Conservation (phyloP, 1,140 invertebrate species). For the Trinorchestia longiramus region DNA sequence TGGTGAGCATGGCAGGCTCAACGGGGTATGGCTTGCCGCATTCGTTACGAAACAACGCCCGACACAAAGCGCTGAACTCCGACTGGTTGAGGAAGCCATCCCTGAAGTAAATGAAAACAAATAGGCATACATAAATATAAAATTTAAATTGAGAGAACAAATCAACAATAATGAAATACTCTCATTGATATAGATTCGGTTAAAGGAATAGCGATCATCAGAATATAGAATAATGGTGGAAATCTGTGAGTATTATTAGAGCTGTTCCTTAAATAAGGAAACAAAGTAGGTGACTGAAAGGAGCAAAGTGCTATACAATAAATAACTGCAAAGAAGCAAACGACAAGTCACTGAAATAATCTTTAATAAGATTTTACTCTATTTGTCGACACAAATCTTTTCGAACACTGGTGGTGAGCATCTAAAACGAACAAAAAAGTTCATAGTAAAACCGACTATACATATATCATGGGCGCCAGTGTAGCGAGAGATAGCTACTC, state of each 20-base stretch:
- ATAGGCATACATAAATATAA: no score
- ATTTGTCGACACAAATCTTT: neutral
- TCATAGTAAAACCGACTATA: no score
- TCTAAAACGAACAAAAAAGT: no score
- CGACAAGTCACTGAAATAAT: neutral
- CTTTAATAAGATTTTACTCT: neutral
- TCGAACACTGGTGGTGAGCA: neutral
- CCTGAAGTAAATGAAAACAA: conserved; percentile 70
- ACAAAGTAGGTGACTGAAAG: neutral
- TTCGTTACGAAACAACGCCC: conserved; percentile 87
- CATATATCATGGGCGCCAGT: no score
- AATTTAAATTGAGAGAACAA: no score
- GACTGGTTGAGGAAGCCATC: conserved; percentile 83
- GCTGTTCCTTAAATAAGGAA: neutral
- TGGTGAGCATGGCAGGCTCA: conserved; percentile 78
- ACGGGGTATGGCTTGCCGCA: conserved; percentile 86
- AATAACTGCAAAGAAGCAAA: neutral
- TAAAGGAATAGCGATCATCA: no score
- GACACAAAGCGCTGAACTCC: conserved; percentile 85
- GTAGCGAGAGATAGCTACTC: neutral
- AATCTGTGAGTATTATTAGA: neutral
- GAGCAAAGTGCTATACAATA: no score
- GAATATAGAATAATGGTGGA: no score
- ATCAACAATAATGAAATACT: no score
- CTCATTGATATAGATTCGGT: no score